Base-by-base conservation (phyloP, 2,113 vertebrate species). In the Tenrec ecaudatus region DNA sequence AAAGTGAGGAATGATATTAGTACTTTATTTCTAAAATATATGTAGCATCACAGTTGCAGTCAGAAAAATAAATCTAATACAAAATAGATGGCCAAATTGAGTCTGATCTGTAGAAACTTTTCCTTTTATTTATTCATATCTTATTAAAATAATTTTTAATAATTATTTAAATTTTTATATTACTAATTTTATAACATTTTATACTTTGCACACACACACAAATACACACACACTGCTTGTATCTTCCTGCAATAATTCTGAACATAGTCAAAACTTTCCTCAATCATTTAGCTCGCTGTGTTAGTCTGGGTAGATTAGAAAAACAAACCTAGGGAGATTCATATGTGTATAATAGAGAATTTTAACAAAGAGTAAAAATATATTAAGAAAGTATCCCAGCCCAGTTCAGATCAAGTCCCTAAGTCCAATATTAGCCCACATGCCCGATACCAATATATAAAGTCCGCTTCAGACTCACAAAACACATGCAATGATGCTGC, bases 1-100 rank as follows among this genome's bases (percentile, higher is more conserved):
- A 79, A 86, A 66, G 0, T 81, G 17, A 60, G 43, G 20, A 94
- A 78, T 83, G 78, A 82, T 81, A 73, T 33, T 87, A 82, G 79
- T 31, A 31, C 2, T 80, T 66, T 76, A 78, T 82, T 94, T 78
- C 9, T 19, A 75, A 77, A 79, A 76, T 76, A 82, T 43, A 40
- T 76, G 78, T 88, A 90, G 4, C 15, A 38, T 87, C 12, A 9
- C 4, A 82, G 90, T 81, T 90, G 9, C 4, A 82, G 78, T 60
- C 6, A 75, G 57, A 82, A 79, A 89, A 43, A 89, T 83, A 78
- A 85, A 73, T 40, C 12, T 91, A 78, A 6, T 0, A 6, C 43
- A 62, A 36, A 71, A 71, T 71, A 2, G 3, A 16, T 20, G 47
- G 31, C 31, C n/a, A 36, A 71, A 20, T 71, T 20, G n/a, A 36